These are phyloP conservation scores for Hystrix brachyura DNA, from an alignment of 2,113 vertebrate genomes.

Conservation along the genomic window DNA sequence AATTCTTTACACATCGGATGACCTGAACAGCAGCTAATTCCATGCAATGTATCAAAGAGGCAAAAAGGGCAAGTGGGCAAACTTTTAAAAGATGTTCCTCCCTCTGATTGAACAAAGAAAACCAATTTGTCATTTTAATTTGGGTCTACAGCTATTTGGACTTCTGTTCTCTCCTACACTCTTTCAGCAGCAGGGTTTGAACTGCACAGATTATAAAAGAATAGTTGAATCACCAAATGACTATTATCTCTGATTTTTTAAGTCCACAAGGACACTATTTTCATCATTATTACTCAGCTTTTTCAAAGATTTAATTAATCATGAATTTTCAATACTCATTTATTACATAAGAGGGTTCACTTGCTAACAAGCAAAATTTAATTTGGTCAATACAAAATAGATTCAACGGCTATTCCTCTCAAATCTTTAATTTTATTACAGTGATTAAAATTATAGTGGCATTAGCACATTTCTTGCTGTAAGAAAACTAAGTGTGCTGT, in stretches of 20 bases:
- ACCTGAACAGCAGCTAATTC: slow-evolving; percentile 17
- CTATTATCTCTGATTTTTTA: slow-evolving; percentile 48
- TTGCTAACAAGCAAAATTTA: slow-evolving; percentile 66
- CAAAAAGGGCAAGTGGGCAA: slow-evolving; percentile 58
- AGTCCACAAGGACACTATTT: slow-evolving; percentile 51
- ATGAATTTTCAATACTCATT: slow-evolving; percentile 47
- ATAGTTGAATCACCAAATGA: slow-evolving; percentile 66
- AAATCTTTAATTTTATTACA: slow-evolving; percentile 55
- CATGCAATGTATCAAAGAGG: slow-evolving; percentile 54
- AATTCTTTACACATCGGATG: neutral
- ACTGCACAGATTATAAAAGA: slow-evolving; percentile 68
- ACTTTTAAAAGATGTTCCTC: slow-evolving; percentile 56
- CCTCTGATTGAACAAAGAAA: slow-evolving; percentile 66
- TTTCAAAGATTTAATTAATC: slow-evolving; percentile 55
- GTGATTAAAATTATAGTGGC: slow-evolving; percentile 31
- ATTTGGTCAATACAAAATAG: slow-evolving; percentile 60
- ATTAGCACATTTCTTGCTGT: slow-evolving; percentile 39
- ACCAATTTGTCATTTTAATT: slow-evolving; percentile 75
- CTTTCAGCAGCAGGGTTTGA: slow-evolving; percentile 55
- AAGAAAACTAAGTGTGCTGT: neutral
- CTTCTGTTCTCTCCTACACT: slow-evolving; percentile 72
- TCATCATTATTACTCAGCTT: slow-evolving; percentile 72
- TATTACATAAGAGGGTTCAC: slow-evolving; percentile 40
- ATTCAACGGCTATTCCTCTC: neutral
- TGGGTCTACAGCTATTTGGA: slow-evolving; percentile 64